A percentile compares a stretch with the other conserved stretches of the same genome.
Evolutionary conservation across 2,113 vertebrate genomes (phyloP).

Genomic region (Phaetusa simplex): DNA sequence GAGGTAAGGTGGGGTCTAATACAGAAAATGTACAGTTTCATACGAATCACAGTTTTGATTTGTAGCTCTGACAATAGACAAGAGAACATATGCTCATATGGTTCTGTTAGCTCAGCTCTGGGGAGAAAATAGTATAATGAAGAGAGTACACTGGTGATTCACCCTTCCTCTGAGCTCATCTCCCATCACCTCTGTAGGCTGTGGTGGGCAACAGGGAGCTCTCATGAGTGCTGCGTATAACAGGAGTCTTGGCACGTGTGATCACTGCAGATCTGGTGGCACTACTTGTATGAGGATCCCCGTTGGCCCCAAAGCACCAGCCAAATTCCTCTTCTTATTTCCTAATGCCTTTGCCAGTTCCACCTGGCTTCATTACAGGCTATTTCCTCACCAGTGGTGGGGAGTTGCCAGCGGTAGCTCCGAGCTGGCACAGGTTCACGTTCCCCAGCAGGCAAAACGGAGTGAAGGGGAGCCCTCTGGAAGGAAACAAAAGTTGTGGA

Average conservation of each 20-base stretch:
- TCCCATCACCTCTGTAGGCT: background rate
- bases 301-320: background rate
- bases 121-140: background rate
- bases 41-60: conserved; percentile 32
- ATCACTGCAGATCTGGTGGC: background rate
- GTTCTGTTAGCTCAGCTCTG: conserved; percentile 8
- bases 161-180: background rate
- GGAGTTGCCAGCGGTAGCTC: background rate
- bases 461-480: background rate
- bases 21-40: background rate
- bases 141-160: background rate
- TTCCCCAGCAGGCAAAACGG: background rate
- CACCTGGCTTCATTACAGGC: background rate
- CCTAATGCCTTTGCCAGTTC: background rate
- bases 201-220: background rate
- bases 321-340: background rate
- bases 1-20: background rate
- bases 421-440: background rate
- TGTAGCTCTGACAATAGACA: conserved; percentile 29
- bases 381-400: background rate
- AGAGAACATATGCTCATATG: background rate
- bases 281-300: background rate
- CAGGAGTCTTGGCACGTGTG: background rate
- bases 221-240: background rate
- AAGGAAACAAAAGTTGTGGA: background rate